phyloP scores from a whole-genome alignment of 2,888 invertebrate genomes.

The Brachynemurus nebulosus region DNA sequence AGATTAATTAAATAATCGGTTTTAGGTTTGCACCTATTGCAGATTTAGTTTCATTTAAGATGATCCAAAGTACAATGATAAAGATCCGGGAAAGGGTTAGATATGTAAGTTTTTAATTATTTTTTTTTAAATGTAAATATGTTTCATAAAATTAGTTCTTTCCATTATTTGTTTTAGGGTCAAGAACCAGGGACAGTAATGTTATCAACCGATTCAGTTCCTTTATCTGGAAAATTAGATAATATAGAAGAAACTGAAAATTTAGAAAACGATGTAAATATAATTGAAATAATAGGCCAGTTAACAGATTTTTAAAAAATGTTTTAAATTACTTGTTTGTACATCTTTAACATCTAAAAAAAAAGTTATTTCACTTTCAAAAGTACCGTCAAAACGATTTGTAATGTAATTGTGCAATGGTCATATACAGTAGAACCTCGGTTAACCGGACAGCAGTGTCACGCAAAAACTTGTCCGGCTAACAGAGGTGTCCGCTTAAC shows the following conservation, averaged over 20 bases:
- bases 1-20: neutral
- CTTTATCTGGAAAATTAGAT: neutral
- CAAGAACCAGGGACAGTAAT: conserved; percentile 6
- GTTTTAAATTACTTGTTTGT: no score
- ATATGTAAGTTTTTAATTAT: conserved; percentile 6
- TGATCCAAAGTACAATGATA: conserved; percentile 9
- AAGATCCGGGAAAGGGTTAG: conserved; percentile 8
- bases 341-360: no score
- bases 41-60: conserved; percentile 9
- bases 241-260: neutral
- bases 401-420: no score
- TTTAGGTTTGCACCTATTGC: conserved; percentile 8
- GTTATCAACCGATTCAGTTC: conserved; percentile 2
- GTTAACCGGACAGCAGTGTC: no score
- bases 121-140: neutral
- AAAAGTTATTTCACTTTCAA: no score
- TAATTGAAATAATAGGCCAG: no score
- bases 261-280: conserved; percentile 4
- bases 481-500: no score
- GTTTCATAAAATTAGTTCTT: neutral
- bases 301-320: no score
- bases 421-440: no score
- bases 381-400: no score
- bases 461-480: no score
- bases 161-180: neutral